A percentile compares a stretch with the other conserved stretches of the same genome.
These are phyloP conservation scores for Pomacea canaliculata DNA, from an alignment of 2,888 invertebrate genomes.

Conservation along the genomic window DNA sequence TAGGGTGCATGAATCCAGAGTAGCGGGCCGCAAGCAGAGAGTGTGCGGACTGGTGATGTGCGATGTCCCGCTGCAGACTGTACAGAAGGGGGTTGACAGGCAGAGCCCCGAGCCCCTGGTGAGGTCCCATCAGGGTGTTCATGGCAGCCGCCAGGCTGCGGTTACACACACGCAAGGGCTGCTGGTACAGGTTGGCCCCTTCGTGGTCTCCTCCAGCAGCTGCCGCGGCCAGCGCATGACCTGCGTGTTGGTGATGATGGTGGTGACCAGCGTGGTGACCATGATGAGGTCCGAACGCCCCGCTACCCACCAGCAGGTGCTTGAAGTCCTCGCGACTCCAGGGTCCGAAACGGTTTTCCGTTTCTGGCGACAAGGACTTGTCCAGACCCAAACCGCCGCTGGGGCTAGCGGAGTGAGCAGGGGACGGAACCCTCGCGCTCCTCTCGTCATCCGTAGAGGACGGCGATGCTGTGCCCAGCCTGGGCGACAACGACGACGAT, in stretches of 20 bases:
- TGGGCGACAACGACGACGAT: not conserved
- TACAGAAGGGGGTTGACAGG: constrained; percentile 35
- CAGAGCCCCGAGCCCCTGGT: constrained; percentile 27
- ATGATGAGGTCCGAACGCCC: constrained; percentile 17
- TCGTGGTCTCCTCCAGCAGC: constrained; percentile 17
- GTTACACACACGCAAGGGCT: constrained; percentile 34
- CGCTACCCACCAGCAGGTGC: constrained; percentile 28
- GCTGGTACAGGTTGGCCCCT: constrained; percentile 28
- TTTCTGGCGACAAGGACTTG: constrained; percentile 34
- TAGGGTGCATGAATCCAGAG: constrained; percentile 36
- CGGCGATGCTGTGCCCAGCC: constrained; percentile 15
- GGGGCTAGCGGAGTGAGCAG: constrained; percentile 18
- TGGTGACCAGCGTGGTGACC: constrained; percentile 7
- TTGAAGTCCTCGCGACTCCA: constrained; percentile 37
- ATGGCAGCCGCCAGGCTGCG: constrained; percentile 29
- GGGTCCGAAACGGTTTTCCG: constrained; percentile 31
- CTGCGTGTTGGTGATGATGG: no score
- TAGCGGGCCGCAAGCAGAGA: constrained; percentile 34
- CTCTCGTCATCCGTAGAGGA: constrained; percentile 15
- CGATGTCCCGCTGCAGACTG: constrained; percentile 32
- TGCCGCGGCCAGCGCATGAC: no score
- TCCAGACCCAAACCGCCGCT: constrained; percentile 27
- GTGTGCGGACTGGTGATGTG: constrained; percentile 28
- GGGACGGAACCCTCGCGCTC: not conserved
- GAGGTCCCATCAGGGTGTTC: constrained; percentile 17